These are phyloP conservation scores for Doryteuthis pealeii DNA, from an alignment of 1,140 invertebrate genomes.

Conservation along the genomic window DNA sequence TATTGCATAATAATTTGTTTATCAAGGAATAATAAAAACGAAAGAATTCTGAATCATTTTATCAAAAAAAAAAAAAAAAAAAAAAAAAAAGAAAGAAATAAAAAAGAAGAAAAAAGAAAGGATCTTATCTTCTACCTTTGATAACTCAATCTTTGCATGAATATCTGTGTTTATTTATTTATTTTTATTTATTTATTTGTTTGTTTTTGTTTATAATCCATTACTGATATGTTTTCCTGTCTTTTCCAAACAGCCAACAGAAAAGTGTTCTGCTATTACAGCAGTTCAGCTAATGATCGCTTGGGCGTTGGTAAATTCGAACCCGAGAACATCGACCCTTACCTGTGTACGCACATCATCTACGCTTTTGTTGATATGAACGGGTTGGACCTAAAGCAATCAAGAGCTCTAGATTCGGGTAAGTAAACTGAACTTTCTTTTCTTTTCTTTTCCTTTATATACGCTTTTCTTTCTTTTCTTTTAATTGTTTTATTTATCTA, in stretches of 20 bases:
- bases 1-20: too few species aligned
- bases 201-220: background rate
- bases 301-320: constrained; percentile 58
- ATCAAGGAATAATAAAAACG: too few species aligned
- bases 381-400: constrained; percentile 11
- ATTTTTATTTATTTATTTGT: background rate
- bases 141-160: too few species aligned
- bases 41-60: too few species aligned
- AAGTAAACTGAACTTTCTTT: too few species aligned
- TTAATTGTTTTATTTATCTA: too few species aligned
- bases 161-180: background rate
- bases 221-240: background rate
- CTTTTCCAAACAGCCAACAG: background rate
- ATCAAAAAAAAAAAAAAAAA: too few species aligned
- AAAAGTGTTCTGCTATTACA: constrained; percentile 37
- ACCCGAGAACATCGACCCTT: constrained; percentile 69
- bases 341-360: constrained; percentile 76
- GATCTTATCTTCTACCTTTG: too few species aligned
- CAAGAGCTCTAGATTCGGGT: background rate
- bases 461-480: too few species aligned
- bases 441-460: too few species aligned
- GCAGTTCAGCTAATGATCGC: constrained; percentile 37
- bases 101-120: too few species aligned
- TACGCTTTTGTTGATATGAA: constrained; percentile 70
- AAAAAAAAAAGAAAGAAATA: too few species aligned